These are phyloP conservation scores for Melinopterus prodromus DNA, from an alignment of 2,888 invertebrate genomes.

Conservation along the genomic window DNA sequence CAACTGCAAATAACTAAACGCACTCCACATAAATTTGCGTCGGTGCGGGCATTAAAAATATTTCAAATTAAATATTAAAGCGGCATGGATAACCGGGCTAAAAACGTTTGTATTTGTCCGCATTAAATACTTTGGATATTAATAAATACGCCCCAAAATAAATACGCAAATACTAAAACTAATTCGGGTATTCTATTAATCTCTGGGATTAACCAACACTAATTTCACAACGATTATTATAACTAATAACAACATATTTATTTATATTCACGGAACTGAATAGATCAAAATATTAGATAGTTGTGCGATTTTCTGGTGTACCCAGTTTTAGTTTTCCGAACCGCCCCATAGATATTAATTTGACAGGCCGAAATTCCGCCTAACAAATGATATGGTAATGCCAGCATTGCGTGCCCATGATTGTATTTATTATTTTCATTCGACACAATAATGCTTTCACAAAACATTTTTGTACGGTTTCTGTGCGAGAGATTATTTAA, in stretches of 20 bases:
- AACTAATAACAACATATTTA: neutral
- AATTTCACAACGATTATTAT: neutral
- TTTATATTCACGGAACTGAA: no score
- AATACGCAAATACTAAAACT: neutral
- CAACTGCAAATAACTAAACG: neutral
- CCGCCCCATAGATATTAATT: neutral
- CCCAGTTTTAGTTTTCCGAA: neutral
- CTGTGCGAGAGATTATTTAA: neutral
- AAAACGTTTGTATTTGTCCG: neutral
- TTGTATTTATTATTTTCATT: neutral
- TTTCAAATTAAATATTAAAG: slow-evolving; percentile 4
- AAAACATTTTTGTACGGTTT: neutral
- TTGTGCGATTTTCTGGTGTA: neutral
- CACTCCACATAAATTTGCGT: neutral
- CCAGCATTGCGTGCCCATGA: neutral
- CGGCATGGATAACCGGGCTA: neutral
- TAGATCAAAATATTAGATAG: neutral
- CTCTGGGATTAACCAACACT: neutral
- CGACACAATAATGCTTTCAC: slow-evolving; percentile 4
- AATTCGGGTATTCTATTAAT: neutral
- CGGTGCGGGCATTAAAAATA: neutral
- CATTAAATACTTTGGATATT: neutral
- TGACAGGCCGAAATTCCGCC: neutral
- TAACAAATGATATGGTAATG: neutral
- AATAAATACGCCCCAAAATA: neutral